Base-by-base conservation (phyloP, 2,888 invertebrate genomes). In the Philereme vetulata region DNA sequence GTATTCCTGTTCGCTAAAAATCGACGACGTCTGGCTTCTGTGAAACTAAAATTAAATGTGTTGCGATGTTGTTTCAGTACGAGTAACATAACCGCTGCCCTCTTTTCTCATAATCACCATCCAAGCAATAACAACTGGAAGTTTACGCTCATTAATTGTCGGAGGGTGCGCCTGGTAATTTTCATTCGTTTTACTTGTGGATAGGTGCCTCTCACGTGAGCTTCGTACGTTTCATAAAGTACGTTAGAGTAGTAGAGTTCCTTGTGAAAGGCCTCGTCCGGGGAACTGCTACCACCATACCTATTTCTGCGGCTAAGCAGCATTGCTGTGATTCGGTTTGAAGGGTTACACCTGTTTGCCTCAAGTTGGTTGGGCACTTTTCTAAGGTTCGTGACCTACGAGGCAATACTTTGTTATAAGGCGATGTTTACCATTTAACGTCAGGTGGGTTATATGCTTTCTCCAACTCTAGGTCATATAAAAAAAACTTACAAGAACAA, bases 71-170 rank as follows among this genome's bases (percentile, higher is more conserved):
- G 10, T 10, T 10, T 5, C 10, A 10, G 32, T 21, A 8, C 3
- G 33, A 5, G 34, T 46, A 4, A 46, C 10, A 35, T 57, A 60
- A 44, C 51, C 54, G 59, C 56, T 50, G 51, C 4, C 36, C 35
- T 21, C 55, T 35, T 38, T 8, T 63, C 33, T 34, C 54, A 64
- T 58, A 33, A 42, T 44, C 51, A 11, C 38, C 48, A 5, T 52
- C 72, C 60, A 69, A 78, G 70, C 76, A 81, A 78, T 72, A 83
- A 78, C 77, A 75, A 72, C 74, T 67, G 66, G 55, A 72, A 84
- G 81, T 84, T 84, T 84, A 80, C 73, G 72, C 78, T 80, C 76
- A 74, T 82, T 86, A 85, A 84, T 83, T 84, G 80, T 76, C 64
- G 72, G 64, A 74, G 36, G 70, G 71, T 66, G 66, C 68, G 60